phyloP scores from a whole-genome alignment of 2,888 invertebrate genomes.

The Allygus modestus region DNA sequence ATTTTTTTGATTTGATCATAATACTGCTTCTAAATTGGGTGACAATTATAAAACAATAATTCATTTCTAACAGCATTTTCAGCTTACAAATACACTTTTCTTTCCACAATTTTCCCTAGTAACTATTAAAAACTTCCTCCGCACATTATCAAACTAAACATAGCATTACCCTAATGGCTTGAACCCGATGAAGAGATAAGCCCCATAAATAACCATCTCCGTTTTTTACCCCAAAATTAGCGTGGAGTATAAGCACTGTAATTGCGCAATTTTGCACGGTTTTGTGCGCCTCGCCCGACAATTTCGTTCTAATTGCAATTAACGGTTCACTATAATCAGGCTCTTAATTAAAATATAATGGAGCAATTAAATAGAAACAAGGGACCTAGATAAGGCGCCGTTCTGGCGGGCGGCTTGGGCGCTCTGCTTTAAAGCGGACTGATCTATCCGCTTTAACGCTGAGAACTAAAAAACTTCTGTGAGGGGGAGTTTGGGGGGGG shows the following conservation, averaged over 20 bases:
- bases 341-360: constrained; percentile 54
- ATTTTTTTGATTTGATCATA: too few species aligned
- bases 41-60: too few species aligned
- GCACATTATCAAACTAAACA: not conserved
- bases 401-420: not conserved
- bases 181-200: not conserved
- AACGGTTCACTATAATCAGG: constrained; percentile 45
- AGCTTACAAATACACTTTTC: not conserved
- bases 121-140: not conserved
- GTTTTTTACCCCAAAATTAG: constrained; percentile 44
- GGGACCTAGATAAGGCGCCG: constrained; percentile 28
- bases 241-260: not conserved
- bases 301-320: constrained; percentile 45
- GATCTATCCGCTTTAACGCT: constrained; percentile 61
- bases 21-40: too few species aligned
- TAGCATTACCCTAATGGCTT: not conserved
- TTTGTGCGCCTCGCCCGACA: constrained; percentile 23
- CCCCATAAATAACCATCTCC: constrained; percentile 19
- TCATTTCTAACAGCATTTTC: too few species aligned
- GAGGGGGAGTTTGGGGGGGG: constrained; percentile 33
- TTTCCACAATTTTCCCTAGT: not conserved
- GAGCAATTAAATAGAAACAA: constrained; percentile 31
- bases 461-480: constrained; percentile 62
- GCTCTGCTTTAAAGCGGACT: constrained; percentile 51
- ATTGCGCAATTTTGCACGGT: constrained; percentile 54